Conservation (phyloP, 1,140 invertebrate genomes). For the Heliconius hermathena region DNA sequence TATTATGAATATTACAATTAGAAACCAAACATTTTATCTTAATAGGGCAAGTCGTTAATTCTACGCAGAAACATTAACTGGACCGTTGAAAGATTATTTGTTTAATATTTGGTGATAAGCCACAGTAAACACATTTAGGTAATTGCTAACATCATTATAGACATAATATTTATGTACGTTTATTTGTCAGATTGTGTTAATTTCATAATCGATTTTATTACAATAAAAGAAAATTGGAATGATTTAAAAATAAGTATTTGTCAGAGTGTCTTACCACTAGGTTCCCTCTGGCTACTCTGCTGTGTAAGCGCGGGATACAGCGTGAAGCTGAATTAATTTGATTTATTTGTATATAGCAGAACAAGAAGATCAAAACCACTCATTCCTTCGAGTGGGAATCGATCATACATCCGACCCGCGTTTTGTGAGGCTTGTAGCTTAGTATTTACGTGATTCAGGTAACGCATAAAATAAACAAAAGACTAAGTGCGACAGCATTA, state of each 20-base stretch:
- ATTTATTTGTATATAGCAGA: no score
- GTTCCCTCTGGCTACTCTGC: no score
- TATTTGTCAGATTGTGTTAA: not conserved
- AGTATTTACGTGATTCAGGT: no score
- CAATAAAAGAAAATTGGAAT: not conserved
- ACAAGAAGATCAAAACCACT: no score
- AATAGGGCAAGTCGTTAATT: constrained; percentile 3
- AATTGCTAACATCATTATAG: not conserved
- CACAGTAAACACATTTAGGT: not conserved
- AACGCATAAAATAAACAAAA: no score
- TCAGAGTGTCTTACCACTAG: no score
- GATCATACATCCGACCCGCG: no score
- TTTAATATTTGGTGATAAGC: not conserved
- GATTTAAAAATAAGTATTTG: not conserved
- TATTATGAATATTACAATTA: not conserved
- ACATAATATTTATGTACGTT: not conserved
- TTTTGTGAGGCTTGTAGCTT: no score
- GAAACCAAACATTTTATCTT: not conserved
- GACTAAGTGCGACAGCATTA: no score
- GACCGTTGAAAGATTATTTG: constrained; percentile 10
- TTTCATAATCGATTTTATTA: not conserved
- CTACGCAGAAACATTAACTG: not conserved
- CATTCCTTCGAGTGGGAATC: no score
- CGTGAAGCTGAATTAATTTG: no score
- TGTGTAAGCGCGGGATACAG: no score